These are phyloP conservation scores for Gobiocypris rarus DNA, from an alignment of 2,113 vertebrate genomes.

Conservation along the genomic window DNA sequence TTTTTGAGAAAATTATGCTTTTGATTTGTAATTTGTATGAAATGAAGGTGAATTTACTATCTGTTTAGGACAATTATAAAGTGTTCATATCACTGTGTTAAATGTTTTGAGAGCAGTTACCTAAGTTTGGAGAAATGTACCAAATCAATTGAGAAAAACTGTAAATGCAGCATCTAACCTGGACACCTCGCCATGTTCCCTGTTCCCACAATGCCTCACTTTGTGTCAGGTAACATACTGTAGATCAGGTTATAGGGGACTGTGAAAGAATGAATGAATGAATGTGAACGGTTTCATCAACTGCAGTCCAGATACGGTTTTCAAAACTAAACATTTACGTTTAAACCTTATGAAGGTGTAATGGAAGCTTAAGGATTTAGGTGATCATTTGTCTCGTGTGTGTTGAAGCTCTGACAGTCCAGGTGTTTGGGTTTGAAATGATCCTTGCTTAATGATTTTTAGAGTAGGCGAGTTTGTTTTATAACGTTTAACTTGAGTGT, in stretches of 20 bases:
- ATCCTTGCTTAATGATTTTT: constrained; percentile 40
- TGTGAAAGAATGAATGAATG: too few relatives aligned
- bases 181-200: not conserved
- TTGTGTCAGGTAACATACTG: not conserved
- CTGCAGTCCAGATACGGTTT: constrained; percentile 27
- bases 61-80: too few relatives aligned
- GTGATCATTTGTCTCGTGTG: constrained; percentile 42
- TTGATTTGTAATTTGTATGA: too few relatives aligned
- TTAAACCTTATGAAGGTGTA: constrained; percentile 45
- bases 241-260: too few relatives aligned
- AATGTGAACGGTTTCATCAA: constrained; percentile 52
- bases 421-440: constrained; percentile 50
- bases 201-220: constrained; percentile 14
- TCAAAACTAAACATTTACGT: constrained; percentile 53
- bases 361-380: constrained; percentile 42
- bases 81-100: too few relatives aligned
- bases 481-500: not conserved
- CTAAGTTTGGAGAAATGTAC: too few relatives aligned
- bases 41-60: too few relatives aligned
- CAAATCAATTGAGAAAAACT: too few relatives aligned
- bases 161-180: not conserved
- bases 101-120: too few relatives aligned
- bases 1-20: too few relatives aligned
- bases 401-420: constrained; percentile 31
- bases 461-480: constrained; percentile 8